Conservation (phyloP, 2,113 vertebrate genomes). For the Calyptomena viridis region DNA sequence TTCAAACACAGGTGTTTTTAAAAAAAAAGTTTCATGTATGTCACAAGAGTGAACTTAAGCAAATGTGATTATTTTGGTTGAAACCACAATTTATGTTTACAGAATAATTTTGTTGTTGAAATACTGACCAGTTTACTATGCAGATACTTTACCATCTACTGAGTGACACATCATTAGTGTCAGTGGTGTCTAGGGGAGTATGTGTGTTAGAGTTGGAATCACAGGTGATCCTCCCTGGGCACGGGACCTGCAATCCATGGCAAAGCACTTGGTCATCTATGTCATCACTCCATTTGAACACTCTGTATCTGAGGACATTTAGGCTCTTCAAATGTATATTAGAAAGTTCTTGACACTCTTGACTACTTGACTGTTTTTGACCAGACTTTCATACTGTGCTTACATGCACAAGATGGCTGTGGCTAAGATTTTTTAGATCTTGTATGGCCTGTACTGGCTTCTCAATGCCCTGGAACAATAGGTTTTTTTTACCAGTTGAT, state of each 20-base stretch:
- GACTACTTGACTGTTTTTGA: neutral
- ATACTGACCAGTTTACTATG: neutral
- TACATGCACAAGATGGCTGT: neutral
- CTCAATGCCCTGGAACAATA: neutral
- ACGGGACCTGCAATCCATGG: neutral
- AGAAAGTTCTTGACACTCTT: neutral
- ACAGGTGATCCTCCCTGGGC: neutral
- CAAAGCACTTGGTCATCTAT: fast-evolving
- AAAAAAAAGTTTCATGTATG: neutral
- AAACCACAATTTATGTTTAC: neutral
- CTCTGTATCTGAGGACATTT: neutral
- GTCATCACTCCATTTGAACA: neutral
- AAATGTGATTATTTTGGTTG: neutral
- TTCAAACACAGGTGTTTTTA: neutral
- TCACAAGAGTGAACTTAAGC: neutral
- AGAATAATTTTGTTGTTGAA: neutral
- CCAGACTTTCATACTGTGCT: neutral
- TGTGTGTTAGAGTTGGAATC: neutral
- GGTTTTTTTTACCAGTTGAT: neutral
- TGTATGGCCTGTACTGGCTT: neutral
- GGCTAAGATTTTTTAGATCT: neutral
- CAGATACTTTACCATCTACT: neutral
- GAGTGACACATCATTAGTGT: neutral
- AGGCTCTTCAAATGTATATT: neutral
- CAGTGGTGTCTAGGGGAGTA: neutral